phyloP scores from a whole-genome alignment of 2,888 invertebrate species.

The Synanthedon tipuliformis region DNA sequence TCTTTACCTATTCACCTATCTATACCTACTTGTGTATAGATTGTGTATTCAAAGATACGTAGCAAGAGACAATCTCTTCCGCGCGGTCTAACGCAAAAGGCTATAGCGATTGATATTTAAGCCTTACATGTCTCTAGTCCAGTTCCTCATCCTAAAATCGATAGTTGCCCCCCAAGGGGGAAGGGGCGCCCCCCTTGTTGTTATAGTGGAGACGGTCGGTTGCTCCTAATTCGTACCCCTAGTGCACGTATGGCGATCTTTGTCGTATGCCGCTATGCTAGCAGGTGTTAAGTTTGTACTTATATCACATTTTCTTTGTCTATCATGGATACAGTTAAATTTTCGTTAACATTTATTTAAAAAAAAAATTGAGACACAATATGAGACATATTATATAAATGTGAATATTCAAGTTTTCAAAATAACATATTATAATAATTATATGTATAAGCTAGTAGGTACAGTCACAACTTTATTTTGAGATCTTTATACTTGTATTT shows the following conservation, averaged over 20 bases:
- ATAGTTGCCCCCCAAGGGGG: conserved; percentile 44
- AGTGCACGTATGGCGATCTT: conserved; percentile 38
- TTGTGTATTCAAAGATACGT: no score
- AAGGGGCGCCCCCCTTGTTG: conserved; percentile 35
- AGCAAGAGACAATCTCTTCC: not conserved
- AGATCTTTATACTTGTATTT: no score
- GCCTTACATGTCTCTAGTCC: conserved; percentile 66
- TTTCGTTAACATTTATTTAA: no score
- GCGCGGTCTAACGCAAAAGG: conserved; percentile 26
- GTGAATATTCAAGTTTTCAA: no score
- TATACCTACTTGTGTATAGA: no score
- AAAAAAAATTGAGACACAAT: no score
- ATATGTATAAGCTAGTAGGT: no score
- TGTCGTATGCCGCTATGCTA: conserved; percentile 20
- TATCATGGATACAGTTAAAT: not conserved
- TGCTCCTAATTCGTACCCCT: conserved; percentile 52
- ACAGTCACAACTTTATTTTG: no score
- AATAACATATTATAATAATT: no score
- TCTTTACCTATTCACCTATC: no score
- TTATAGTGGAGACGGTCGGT: conserved; percentile 49
- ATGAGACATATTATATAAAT: no score
- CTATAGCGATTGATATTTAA: conserved; percentile 63
- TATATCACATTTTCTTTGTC: not conserved
- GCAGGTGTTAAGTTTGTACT: not conserved
- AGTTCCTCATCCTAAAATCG: conserved; percentile 67